Base-by-base conservation (phyloP, 2,797 vertebrate genomes). In the Falco columbarius region DNA sequence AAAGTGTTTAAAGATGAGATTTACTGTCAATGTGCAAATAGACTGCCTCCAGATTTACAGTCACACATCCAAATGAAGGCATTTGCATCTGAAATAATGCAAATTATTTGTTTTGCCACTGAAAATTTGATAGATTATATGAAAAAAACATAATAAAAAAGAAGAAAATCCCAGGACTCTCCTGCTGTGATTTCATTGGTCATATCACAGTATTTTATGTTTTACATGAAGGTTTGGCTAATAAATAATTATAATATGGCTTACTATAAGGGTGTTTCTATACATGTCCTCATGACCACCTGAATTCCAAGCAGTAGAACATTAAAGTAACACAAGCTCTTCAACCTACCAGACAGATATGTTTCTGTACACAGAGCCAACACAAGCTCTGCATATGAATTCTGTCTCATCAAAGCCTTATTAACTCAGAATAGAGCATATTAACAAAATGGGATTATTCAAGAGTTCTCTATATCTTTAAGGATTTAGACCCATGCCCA, bases 51-150 rank as follows among this genome's bases (percentile, higher is more conserved):
- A 70, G n/a, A 90, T 81, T 90, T 76, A 79, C 38, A 81, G 22
- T 81, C 83, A 49, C 17, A 49, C 36, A 62, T 79, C 55, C 55
- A 91, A 81, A 93, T 79, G 42, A 89, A 86, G n/a, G 2, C 12
- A 81, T 95, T 95, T 95, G 54, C 90, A 93, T 88, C 47, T 91
- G 82, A 96, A 90, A 91, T 72, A 68, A 67, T 44, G 58, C 59
- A 80, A 91, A 92, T 95, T 58, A 66, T 61, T 95, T 93, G 68
- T 68, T 95, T 94, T 81, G 38, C 12, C 14, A 32, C 34, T 81
- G 85, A 95, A 88, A 91, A 74, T 65, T 90, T 86, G 30, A 59
- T 55, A 77, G 27, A 55, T 10, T 59, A 2, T 24, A 14, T 30
- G 32, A 82, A 63, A 55, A 55, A 68, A 46, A 67, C 6, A 54